Conservation (phyloP, 2,888 invertebrate species). For the Synanthedon andrenaeformis region DNA sequence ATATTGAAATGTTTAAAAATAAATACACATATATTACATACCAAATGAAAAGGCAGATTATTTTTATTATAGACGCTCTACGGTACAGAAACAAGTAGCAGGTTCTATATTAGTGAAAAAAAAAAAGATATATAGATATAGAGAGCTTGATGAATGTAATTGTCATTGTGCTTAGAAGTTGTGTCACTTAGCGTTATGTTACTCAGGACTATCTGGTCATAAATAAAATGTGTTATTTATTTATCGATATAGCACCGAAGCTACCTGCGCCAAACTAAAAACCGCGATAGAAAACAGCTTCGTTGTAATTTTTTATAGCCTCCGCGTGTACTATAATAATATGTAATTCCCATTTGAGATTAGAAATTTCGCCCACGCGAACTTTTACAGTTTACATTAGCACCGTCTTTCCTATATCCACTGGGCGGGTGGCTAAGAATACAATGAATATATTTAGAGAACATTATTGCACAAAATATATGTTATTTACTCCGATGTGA, state of each 20-base stretch:
- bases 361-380: not conserved
- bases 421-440: too few relatives aligned
- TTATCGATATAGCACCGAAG: not conserved
- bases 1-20: not conserved
- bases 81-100: slow-evolving; percentile 56
- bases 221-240: slow-evolving; percentile 14
- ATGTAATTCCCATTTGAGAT: not conserved
- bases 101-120: slow-evolving; percentile 50
- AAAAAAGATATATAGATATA: slow-evolving; percentile 45
- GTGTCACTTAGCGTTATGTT: slow-evolving; percentile 59
- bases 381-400: too few relatives aligned
- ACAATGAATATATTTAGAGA: too few relatives aligned
- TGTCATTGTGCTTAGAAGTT: slow-evolving; percentile 68
- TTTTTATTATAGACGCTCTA: slow-evolving; percentile 52
- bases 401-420: too few relatives aligned
- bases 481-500: too few relatives aligned
- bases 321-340: not conserved
- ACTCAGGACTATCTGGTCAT: slow-evolving; percentile 47
- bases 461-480: too few relatives aligned
- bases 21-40: not conserved
- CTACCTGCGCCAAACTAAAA: not conserved
- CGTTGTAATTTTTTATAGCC: slow-evolving; percentile 1
- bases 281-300: not conserved
- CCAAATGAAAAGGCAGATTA: slow-evolving; percentile 21
- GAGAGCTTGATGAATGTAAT: slow-evolving; percentile 66